A percentile compares a stretch with the other conserved stretches of the same genome.
phyloP scores from a whole-genome alignment of 1,140 invertebrate genomes.

The Camponotus vicinus region DNA sequence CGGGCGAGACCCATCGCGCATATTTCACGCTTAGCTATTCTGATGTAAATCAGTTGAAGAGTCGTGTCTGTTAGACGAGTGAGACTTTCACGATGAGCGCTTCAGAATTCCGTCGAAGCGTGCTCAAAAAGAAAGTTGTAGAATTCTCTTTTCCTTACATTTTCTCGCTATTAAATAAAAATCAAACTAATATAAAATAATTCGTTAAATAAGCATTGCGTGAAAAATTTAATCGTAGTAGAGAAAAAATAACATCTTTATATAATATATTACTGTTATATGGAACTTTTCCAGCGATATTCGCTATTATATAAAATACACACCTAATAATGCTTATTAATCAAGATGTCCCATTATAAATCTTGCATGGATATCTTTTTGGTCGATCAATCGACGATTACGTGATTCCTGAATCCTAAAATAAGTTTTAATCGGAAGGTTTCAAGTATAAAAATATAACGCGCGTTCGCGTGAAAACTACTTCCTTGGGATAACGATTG shows the following conservation, averaged over 20 bases:
- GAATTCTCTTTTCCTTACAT: not conserved
- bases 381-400: not conserved
- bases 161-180: conserved; percentile 10
- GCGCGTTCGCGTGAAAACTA: not conserved
- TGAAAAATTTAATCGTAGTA: not conserved
- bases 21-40: conserved; percentile 35
- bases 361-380: too few species aligned
- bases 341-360: too few species aligned
- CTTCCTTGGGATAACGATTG: conserved; percentile 27
- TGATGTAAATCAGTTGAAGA: conserved; percentile 34
- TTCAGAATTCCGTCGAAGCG: not conserved
- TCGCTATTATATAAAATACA: not conserved
- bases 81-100: conserved; percentile 7
- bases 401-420: not conserved
- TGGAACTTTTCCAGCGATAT: not conserved
- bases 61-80: not conserved
- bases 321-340: not conserved
- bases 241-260: not conserved
- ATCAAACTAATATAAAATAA: not conserved
- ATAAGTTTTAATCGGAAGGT: not conserved
- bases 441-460: not conserved
- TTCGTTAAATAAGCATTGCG: not conserved
- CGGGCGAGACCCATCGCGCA: conserved; percentile 16
- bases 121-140: not conserved
- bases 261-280: not conserved